Evolutionary conservation across 2,113 vertebrate genomes (phyloP), one percentile per base, ranked within the genome.

Genomic region (Erythrocercus mccallii): DNA sequence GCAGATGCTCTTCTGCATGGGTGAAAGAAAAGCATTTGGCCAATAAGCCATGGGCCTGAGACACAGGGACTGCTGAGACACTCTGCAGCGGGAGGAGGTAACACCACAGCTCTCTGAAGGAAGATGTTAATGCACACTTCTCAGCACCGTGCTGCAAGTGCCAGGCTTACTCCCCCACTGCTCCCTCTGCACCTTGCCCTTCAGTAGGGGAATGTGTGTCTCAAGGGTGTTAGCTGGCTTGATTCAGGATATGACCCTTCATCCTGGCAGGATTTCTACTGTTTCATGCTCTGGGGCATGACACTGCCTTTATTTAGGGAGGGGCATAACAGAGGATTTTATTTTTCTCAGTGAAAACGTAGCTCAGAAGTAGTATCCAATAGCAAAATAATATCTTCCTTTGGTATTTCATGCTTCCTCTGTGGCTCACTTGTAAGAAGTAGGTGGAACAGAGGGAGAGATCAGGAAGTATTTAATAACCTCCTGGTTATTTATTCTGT

Each of bases 381-480:
- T 17, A 88, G 42, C 53, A 92, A 76, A 95, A 79, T 25, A 79
- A 69, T 66, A 77, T 70, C 87, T 91, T 91, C 70, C 85, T 87
- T 91, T 90, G 66, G 78, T 90, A 91, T 90, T 83, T 86, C 71
- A 24, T 88, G 51, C 86, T 93, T 94, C 85, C 77, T 95, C 69
- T 93, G 48, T 90, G 85, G 69, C 20, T 88, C 79, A 62, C 86
- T 90, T 97, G 79, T 90, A 86, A 93, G 76, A 90, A 48, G 73
- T 90, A 83, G 71, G 23, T 68, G 74, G 72, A 95, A 95, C 35
- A 88, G 47, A 83, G 37, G 89, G 40, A 82, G 90, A 95, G 44
- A 96, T 94, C 88, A 83, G 93, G 90, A 94, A 96, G 64, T 70
- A 56, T 83, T 93, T 95, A 93, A 95, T 78, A 92, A 93, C 86